phyloP scores from a whole-genome alignment of 2,797 vertebrate species.

The Malacoctenus gilli region DNA sequence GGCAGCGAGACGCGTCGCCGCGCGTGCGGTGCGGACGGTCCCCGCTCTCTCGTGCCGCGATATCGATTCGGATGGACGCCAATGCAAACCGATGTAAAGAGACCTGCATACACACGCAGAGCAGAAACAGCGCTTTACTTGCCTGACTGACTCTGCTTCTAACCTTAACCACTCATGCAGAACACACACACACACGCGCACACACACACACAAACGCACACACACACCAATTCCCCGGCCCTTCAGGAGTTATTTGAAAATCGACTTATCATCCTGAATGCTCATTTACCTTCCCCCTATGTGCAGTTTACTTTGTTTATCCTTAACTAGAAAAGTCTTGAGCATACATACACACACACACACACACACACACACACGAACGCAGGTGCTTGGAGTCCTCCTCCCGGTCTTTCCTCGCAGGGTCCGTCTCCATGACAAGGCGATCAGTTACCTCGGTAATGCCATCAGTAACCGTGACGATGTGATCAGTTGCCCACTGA shows the following conservation, averaged over 20 bases:
- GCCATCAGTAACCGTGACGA: slow-evolving; percentile 65
- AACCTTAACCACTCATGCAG: slow-evolving; percentile 63
- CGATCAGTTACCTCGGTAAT: slow-evolving; percentile 68
- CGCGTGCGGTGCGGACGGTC: slow-evolving; percentile 23
- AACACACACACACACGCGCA: slow-evolving; percentile 15
- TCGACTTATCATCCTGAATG: slow-evolving; percentile 68
- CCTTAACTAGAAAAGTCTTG: slow-evolving; percentile 32
- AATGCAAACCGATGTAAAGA: slow-evolving; percentile 48
- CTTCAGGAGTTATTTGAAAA: slow-evolving; percentile 68
- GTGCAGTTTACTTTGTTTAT: slow-evolving; percentile 49
- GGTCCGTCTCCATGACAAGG: slow-evolving; percentile 51
- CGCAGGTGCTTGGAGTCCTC: slow-evolving; percentile 21
- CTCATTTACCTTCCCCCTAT: slow-evolving; percentile 55
- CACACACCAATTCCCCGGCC: slow-evolving; percentile 27
- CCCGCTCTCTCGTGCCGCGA: slow-evolving; percentile 27
- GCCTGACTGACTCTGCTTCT: slow-evolving; percentile 42
- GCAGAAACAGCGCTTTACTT: slow-evolving; percentile 20
- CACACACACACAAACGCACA: no score
- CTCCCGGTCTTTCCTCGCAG: slow-evolving; percentile 30
- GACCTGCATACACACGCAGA: slow-evolving; percentile 15
- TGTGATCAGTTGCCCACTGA: slow-evolving; percentile 61
- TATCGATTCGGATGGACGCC: slow-evolving; percentile 52
- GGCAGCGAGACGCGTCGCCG: slow-evolving; percentile 30
- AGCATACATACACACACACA: background rate
- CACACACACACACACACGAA: slow-evolving; percentile 10